phyloP scores from a whole-genome alignment of 2,113 vertebrate species.

The Urocolius indicus region DNA sequence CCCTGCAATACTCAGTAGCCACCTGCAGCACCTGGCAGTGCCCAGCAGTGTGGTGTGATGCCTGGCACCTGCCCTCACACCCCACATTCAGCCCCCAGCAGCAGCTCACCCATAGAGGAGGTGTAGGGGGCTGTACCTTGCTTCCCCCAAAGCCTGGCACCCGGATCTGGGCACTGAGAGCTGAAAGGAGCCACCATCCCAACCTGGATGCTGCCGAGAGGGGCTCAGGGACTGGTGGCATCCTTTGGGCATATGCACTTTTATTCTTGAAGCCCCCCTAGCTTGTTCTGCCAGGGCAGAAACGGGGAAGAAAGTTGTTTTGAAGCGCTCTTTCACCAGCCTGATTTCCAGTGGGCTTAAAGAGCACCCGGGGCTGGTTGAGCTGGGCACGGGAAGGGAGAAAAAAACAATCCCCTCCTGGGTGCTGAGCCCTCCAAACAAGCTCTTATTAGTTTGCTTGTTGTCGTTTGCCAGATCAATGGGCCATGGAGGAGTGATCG shows the following conservation, averaged over 20 bases:
- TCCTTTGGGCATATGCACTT: not conserved
- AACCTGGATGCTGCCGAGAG: not conserved
- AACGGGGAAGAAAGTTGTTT: not conserved
- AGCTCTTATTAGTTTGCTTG: constrained; percentile 81
- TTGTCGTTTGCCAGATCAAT: constrained; percentile 88
- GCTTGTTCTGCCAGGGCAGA: not conserved
- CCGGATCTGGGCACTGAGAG: not conserved
- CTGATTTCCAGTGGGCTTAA: not conserved
- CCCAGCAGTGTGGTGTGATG: not conserved
- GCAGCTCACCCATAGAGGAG: not conserved
- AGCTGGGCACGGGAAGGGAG: not conserved
- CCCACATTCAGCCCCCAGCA: not conserved
- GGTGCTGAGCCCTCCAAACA: not conserved
- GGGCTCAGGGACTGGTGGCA: not conserved
- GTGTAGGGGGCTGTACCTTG: not conserved
- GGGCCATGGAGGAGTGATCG: constrained; percentile 81
- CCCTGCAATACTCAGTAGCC: rapidly evolving
- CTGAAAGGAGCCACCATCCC: not conserved
- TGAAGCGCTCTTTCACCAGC: rapidly evolving
- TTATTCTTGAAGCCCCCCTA: not conserved
- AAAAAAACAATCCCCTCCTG: not conserved
- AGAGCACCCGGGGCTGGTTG: not conserved
- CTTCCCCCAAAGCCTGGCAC: not conserved
- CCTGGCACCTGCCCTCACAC: not conserved
- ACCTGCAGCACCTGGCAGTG: not conserved